A percentile compares a stretch with the other conserved stretches of the same genome.
These are phyloP conservation scores for Arothron firmamentum DNA, from an alignment of 2,113 vertebrate species.

Conservation along the genomic window DNA sequence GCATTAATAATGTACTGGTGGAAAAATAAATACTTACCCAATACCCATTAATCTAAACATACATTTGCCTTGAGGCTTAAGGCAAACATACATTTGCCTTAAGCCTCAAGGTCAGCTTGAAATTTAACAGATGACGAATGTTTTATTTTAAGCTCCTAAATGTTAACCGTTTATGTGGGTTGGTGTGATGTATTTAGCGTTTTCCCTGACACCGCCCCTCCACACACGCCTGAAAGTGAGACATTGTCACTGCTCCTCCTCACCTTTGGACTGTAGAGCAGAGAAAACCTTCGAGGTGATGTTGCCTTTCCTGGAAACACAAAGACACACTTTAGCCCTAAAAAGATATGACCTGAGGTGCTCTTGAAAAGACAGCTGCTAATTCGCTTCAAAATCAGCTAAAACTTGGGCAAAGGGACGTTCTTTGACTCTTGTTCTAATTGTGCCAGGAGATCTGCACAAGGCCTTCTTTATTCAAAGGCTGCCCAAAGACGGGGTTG, in stretches of 20 bases:
- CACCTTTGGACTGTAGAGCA: constrained; percentile 83
- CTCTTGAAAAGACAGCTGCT: constrained; percentile 17
- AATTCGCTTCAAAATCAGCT: background rate
- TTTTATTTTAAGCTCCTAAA: no score
- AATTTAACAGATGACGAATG: no score
- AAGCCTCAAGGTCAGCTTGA: no score
- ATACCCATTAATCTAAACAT: no score
- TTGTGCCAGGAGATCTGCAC: constrained; percentile 70
- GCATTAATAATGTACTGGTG: no score
- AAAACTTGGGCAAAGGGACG: constrained; percentile 36
- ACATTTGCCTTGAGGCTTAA: no score
- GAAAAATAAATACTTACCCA: no score
- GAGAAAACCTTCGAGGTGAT: constrained; percentile 53
- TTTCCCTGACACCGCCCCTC: constrained; percentile 17
- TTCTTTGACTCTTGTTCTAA: constrained; percentile 76
- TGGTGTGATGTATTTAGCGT: constrained; percentile 41
- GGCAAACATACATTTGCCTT: no score
- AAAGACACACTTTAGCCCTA: constrained; percentile 48
- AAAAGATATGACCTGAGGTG: constrained; percentile 22
- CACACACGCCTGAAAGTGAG: constrained; percentile 1
- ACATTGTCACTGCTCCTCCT: constrained; percentile 48
- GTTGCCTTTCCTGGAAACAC: constrained; percentile 74
- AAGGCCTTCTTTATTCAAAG: constrained; percentile 70
- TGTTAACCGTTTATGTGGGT: constrained; percentile 23
- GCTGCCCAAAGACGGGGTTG: constrained; percentile 63